Evolutionary conservation across 2,888 invertebrate species (phyloP).

Genomic region (Diarsia brunnea): DNA sequence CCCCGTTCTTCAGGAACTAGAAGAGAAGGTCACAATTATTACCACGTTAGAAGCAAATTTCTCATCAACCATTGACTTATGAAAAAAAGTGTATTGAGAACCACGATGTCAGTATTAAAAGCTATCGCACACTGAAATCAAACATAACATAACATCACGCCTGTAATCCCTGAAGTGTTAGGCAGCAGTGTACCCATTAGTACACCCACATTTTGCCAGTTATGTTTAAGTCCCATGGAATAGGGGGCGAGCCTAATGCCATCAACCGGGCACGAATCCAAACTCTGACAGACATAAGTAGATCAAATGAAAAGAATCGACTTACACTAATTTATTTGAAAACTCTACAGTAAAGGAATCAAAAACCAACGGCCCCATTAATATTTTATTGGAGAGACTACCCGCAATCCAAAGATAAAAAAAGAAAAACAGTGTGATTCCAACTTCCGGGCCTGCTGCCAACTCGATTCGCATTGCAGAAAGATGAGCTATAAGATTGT

Average conservation of each 20-base stretch:
- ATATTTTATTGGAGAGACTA: conserved; percentile 56
- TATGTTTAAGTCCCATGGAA: too few relatives aligned
- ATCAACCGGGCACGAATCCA: too few relatives aligned
- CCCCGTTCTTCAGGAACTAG: neutral
- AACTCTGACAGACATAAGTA: neutral
- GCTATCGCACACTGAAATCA: neutral
- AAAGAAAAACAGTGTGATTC: conserved; percentile 76
- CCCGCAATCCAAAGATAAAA: conserved; percentile 47
- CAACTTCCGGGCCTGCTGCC: conserved; percentile 79
- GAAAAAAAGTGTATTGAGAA: neutral
- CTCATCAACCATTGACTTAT: neutral
- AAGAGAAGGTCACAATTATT: neutral
- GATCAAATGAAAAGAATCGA: neutral
- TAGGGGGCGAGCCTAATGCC: too few relatives aligned
- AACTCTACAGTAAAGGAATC: neutral
- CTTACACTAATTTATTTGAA: neutral
- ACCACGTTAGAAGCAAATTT: neutral
- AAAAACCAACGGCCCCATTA: conserved; percentile 32
- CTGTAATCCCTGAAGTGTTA: too few relatives aligned
- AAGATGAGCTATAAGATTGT: conserved; percentile 80
- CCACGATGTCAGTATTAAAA: neutral
- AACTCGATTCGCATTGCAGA: conserved; percentile 82
- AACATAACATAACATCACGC: too few relatives aligned
- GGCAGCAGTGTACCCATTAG: too few relatives aligned
- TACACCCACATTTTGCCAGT: too few relatives aligned